These are phyloP conservation scores for Bradysia coprophila DNA, from an alignment of 1,140 invertebrate genomes.

Conservation along the genomic window DNA sequence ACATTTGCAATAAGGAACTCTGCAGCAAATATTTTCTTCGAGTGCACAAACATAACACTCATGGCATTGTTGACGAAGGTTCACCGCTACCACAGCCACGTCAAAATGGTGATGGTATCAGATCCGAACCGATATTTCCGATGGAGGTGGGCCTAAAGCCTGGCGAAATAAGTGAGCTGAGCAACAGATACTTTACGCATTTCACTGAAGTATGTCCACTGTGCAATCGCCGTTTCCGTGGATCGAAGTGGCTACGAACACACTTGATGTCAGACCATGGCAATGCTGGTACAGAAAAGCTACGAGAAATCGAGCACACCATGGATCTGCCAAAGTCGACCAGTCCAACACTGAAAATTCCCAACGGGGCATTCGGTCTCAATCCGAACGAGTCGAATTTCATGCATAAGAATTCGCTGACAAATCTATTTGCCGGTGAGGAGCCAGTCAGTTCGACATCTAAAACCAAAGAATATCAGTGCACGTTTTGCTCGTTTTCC, in stretches of 20 bases:
- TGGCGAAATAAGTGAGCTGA: slow-evolving; percentile 28
- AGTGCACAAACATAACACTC: slow-evolving; percentile 95
- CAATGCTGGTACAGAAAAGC: slow-evolving; percentile 47
- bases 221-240: slow-evolving; percentile 74
- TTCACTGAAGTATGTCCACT: slow-evolving; percentile 69
- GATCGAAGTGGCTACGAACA: slow-evolving; percentile 73
- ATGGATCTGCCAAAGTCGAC: slow-evolving; percentile 15
- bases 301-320: slow-evolving; percentile 38
- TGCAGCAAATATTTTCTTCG: slow-evolving; percentile 95
- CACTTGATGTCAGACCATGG: slow-evolving; percentile 78
- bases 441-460: slow-evolving; percentile 4
- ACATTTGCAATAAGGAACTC: slow-evolving; percentile 93
- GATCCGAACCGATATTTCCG: slow-evolving; percentile 19
- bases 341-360: slow-evolving; percentile 37
- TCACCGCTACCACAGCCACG: slow-evolving; percentile 32
- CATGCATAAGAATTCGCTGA: slow-evolving; percentile 8
- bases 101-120: slow-evolving; percentile 26
- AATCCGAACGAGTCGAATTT: slow-evolving; percentile 9
- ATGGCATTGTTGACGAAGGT: slow-evolving; percentile 71
- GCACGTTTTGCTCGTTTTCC: slow-evolving; percentile 75
- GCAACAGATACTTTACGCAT: slow-evolving; percentile 43
- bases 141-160: slow-evolving; percentile 26
- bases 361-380: slow-evolving; percentile 28
- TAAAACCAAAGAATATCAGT: slow-evolving; percentile 57
- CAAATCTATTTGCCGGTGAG: slow-evolving; percentile 9